Conservation (phyloP, 2,888 invertebrate species). For the Anaspis maculata region DNA sequence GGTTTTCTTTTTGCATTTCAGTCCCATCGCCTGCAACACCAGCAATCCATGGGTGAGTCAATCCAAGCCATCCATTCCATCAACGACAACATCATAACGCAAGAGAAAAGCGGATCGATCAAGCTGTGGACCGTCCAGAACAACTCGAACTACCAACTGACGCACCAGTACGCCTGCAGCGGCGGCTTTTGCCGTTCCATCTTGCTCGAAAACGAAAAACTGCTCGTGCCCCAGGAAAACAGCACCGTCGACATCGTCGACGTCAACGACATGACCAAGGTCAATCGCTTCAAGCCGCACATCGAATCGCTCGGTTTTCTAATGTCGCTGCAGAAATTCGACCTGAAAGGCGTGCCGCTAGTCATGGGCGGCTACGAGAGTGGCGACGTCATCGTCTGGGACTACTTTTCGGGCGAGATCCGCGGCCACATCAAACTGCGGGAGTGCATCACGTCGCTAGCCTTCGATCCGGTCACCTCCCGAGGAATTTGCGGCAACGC, state of each 20-base stretch:
- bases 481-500: conserved; percentile 61
- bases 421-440: conserved; percentile 50
- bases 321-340: conserved; percentile 55
- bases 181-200: conserved; percentile 67
- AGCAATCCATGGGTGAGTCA: conserved; percentile 57
- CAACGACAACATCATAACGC: conserved; percentile 56
- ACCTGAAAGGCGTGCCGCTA: conserved; percentile 44
- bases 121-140: conserved; percentile 55
- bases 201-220: conserved; percentile 47
- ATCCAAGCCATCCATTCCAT: conserved; percentile 56
- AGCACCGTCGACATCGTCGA: conserved; percentile 45
- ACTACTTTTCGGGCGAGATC: conserved; percentile 50
- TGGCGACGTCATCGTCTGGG: conserved; percentile 65
- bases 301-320: conserved; percentile 50
- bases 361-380: conserved; percentile 66
- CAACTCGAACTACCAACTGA: conserved; percentile 50
- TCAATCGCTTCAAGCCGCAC: conserved; percentile 41
- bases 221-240: conserved; percentile 59
- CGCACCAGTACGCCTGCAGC: conserved; percentile 50
- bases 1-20: conserved; percentile 40
- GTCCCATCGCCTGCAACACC: conserved; percentile 62
- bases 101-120: conserved; percentile 64
- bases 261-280: conserved; percentile 36
- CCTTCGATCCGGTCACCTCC: conserved; percentile 57
- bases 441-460: conserved; percentile 62